Base-by-base conservation (phyloP, 2,113 vertebrate species). In the Gulo gulo region DNA sequence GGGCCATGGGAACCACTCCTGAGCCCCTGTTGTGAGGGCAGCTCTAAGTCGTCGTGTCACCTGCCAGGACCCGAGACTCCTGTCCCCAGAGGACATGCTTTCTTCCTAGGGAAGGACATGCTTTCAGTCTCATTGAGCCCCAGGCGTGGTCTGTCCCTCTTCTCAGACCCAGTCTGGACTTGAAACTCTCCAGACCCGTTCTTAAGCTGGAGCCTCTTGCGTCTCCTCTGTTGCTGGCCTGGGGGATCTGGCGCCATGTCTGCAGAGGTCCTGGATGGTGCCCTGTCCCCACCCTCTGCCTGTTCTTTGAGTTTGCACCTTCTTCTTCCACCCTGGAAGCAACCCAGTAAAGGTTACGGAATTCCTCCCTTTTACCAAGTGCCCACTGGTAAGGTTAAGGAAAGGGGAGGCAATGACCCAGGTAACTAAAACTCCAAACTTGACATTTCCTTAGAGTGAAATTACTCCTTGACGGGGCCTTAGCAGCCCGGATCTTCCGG, bases 201-300 rank as follows among this genome's bases (percentile, higher is more conserved):
- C 23, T 7, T 1, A 0, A 14, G 39, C 31, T 18, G 21, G 57
- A 50, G 7, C 45, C 47, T 34, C 84, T 52, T 1, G 0, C 6
- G 7, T 5, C 29, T 52, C 31, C 0, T 18, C 16, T 12, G 0
- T 63, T 2, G 0, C 15, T 34, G 15, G 36, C 31, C 4, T 6
- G 7, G 39, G 2, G 34, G n/a, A 18, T 12, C 78, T 34, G 26
- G 4, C 23, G 47, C 57, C 31, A 7, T 52, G 36, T 87, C 80
- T 79, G 0, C 12, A 1, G 36, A 23, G 31, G 69, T 69, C 20
- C n/a, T 55, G 36, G 6, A 2, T 59, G 55, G 47, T 39, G 31
- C 39, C 42, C 63, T 24, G 15, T 31, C 14, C 18, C 42, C 15
- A 2, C 15, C 83, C 16, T 21, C 2, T 9, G 20, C 14, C 11